These are phyloP conservation scores for Sphaerodactylus townsendi DNA, from an alignment of 2,113 vertebrate genomes.

Conservation along the genomic window DNA sequence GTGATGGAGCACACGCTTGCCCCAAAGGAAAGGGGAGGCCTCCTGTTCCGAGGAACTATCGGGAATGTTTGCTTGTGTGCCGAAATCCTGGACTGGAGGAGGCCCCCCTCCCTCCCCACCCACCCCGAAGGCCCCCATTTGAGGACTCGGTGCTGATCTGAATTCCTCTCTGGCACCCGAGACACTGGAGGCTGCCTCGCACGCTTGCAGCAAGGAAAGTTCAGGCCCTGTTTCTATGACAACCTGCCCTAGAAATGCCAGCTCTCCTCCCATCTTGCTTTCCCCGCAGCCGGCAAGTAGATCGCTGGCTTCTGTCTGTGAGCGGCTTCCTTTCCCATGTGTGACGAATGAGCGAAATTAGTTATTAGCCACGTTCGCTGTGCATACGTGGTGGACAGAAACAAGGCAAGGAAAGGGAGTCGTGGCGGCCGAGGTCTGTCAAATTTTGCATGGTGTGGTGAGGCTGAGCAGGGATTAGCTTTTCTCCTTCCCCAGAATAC, in stretches of 20 bases:
- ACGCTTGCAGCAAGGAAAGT: not conserved
- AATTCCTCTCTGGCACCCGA: not conserved
- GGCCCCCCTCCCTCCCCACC: too few relatives aligned
- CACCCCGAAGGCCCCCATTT: too few relatives aligned
- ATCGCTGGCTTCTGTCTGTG: not conserved
- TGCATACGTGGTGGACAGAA: not conserved
- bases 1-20: too few relatives aligned
- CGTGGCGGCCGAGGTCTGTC: too few relatives aligned
- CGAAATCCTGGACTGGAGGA: not conserved
- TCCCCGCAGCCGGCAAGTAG: not conserved
- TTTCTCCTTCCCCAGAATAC: too few relatives aligned
- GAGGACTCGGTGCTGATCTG: not conserved
- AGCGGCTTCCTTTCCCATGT: not conserved
- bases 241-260: slow-evolving; percentile 1
- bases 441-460: too few relatives aligned
- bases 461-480: too few relatives aligned
- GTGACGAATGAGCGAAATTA: slow-evolving; percentile 1
- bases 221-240: slow-evolving; percentile 13
- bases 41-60: too few relatives aligned
- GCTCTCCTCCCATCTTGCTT: not conserved
- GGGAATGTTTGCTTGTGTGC: not conserved
- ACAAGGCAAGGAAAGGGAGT: too few relatives aligned
- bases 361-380: not conserved
- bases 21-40: too few relatives aligned
- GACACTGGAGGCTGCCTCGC: not conserved